A percentile compares a stretch with the other conserved stretches of the same genome.
These are phyloP conservation scores for Synergus umbraculus DNA, from an alignment of 2,888 invertebrate species.

Conservation along the genomic window DNA sequence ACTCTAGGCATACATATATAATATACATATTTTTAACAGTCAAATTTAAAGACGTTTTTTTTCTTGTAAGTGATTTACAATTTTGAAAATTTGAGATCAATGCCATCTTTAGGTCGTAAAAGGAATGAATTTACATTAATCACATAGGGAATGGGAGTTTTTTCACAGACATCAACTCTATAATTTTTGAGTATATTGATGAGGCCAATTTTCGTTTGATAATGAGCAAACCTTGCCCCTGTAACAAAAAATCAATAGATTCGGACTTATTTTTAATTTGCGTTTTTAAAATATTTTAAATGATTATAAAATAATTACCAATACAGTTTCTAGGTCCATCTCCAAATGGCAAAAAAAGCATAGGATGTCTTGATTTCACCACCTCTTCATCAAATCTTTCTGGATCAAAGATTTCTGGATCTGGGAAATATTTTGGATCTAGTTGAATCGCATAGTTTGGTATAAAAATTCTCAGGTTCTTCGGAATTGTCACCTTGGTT, in stretches of 20 bases:
- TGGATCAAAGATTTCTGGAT: conserved; percentile 24
- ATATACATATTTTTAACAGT: background rate
- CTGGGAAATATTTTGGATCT: conserved; percentile 58
- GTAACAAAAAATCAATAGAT: conserved; percentile 37
- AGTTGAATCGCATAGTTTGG: conserved; percentile 61
- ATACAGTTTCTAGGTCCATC: conserved; percentile 72
- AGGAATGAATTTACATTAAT: conserved; percentile 58
- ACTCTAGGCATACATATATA: background rate
- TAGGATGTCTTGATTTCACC: conserved; percentile 58
- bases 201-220: conserved; percentile 74
- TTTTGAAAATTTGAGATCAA: conserved; percentile 66
- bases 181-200: conserved; percentile 68
- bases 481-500: conserved; percentile 61
- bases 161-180: conserved; percentile 67
- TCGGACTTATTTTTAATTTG: background rate
- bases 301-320: conserved; percentile 55
- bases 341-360: conserved; percentile 68
- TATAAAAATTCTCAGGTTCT: conserved; percentile 54
- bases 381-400: conserved; percentile 65
- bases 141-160: conserved; percentile 65
- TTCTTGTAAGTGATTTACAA: background rate
- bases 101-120: conserved; percentile 62
- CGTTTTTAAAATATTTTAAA: background rate
- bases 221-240: conserved; percentile 66
- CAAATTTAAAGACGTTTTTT: no score